These are phyloP conservation scores for Orchesella flavescens DNA, from an alignment of 2,888 invertebrate genomes.

Conservation along the genomic window DNA sequence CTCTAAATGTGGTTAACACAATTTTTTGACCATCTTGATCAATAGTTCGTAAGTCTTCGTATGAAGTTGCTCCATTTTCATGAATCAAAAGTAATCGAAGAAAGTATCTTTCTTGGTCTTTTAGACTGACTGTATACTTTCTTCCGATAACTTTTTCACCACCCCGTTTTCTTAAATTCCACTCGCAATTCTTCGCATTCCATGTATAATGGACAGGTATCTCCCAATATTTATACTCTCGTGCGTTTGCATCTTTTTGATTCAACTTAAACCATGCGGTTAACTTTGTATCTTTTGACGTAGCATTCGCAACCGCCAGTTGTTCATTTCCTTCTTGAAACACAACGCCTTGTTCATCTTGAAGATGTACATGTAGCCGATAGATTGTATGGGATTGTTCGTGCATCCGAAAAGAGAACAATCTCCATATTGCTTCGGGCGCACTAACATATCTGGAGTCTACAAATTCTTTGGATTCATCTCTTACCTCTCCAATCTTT, in stretches of 20 bases:
- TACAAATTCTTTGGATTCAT: constrained; percentile 73
- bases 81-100: constrained; percentile 64
- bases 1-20: constrained; percentile 67
- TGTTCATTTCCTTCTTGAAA: constrained; percentile 44
- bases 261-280: constrained; percentile 72
- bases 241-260: constrained; percentile 52
- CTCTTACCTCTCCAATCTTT: constrained; percentile 41
- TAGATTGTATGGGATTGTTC: constrained; percentile 73
- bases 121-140: constrained; percentile 71
- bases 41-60: constrained; percentile 63
- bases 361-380: constrained; percentile 73
- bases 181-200: too few relatives aligned
- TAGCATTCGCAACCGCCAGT: constrained; percentile 51
- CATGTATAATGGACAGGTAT: constrained; percentile 66
- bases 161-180: constrained; percentile 53
- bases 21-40: constrained; percentile 41
- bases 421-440: constrained; percentile 73
- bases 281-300: constrained; percentile 62
- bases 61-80: constrained; percentile 63
- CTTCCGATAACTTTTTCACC: constrained; percentile 65
- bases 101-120: constrained; percentile 70
- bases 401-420: constrained; percentile 72
- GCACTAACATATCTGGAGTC: constrained; percentile 73
- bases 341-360: constrained; percentile 68
- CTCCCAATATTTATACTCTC: constrained; percentile 66